Percentiles rank a stretch among this genome's conserved stretches.
These are phyloP conservation scores for Sphyrna mokarran DNA, from an alignment of 2,113 vertebrate species.

Conservation along the genomic window DNA sequence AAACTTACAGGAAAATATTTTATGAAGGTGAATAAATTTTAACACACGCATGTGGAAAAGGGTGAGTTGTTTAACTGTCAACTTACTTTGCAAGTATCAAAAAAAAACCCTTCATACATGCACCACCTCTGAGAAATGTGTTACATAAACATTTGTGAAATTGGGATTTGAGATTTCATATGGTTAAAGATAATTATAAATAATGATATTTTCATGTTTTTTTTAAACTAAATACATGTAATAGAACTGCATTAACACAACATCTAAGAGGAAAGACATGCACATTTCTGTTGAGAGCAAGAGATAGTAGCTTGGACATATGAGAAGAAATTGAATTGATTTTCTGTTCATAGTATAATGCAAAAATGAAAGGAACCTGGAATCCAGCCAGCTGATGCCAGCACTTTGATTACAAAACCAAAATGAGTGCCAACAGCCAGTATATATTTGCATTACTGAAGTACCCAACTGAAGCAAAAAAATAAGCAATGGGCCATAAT, in stretches of 20 bases:
- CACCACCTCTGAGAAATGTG: neutral
- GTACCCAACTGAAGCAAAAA: neutral
- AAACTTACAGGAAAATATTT: neutral
- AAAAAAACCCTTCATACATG: neutral
- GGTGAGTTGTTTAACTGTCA: neutral
- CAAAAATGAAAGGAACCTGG: neutral
- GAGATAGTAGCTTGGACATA: neutral
- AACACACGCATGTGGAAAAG: neutral
- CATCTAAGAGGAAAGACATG: neutral
- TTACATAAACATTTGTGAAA: neutral
- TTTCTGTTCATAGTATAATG: neutral
- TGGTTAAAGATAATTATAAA: neutral
- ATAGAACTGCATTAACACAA: neutral
- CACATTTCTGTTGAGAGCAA: neutral
- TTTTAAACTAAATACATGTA: neutral
- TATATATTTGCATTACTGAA: neutral
- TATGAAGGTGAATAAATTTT: neutral
- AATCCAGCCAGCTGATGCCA: neutral
- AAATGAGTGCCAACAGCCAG: neutral
- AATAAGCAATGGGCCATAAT: neutral
- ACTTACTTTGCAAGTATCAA: neutral
- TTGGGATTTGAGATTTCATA: neutral
- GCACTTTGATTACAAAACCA: neutral
- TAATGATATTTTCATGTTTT: neutral
- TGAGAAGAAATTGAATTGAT: neutral